These are phyloP conservation scores for Malthinus seriepunctatus DNA, from an alignment of 2,888 invertebrate species.

Conservation along the genomic window DNA sequence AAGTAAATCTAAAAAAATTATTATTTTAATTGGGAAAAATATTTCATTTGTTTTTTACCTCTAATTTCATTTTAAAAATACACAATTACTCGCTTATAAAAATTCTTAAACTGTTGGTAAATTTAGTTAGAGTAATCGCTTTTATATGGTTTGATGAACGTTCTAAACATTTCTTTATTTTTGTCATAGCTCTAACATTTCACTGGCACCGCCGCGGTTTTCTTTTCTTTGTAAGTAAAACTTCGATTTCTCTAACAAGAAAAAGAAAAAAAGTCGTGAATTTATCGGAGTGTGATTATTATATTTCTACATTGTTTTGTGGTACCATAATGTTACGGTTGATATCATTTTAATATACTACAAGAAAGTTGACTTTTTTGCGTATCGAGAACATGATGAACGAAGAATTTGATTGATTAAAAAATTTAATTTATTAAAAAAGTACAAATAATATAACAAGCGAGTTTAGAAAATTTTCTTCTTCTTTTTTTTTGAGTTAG, in stretches of 20 bases:
- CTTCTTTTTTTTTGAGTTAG: too few relatives aligned
- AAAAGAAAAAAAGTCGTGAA: slow-evolving; percentile 12
- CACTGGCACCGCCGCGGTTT: slow-evolving; percentile 28
- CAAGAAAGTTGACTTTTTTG: too few relatives aligned
- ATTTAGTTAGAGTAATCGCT: slow-evolving; percentile 13
- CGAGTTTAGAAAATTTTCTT: too few relatives aligned
- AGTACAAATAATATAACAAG: too few relatives aligned
- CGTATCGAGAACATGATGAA: too few relatives aligned
- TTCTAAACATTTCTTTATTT: slow-evolving; percentile 29
- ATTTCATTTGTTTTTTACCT: slow-evolving; percentile 10
- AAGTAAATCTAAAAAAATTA: slow-evolving; percentile 6
- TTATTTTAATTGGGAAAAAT: not conserved
- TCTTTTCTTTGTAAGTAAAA: slow-evolving; percentile 30
- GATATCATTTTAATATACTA: not conserved
- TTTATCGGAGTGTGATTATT: slow-evolving; percentile 24
- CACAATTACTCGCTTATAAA: slow-evolving; percentile 13
- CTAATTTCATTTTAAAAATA: slow-evolving; percentile 8
- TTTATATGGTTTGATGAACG: slow-evolving; percentile 26
- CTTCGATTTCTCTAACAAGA: slow-evolving; percentile 19
- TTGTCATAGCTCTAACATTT: slow-evolving; percentile 31
- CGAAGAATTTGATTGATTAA: too few relatives aligned
- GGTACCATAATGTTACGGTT: slow-evolving; percentile 8
- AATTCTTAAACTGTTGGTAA: slow-evolving; percentile 5
- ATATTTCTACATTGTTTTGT: slow-evolving; percentile 16
- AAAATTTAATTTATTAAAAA: too few relatives aligned